Evolutionary conservation across 2,888 invertebrate species (phyloP), one percentile per base, ranked within the genome.

Genomic region (Ennomos fuscantarius): DNA sequence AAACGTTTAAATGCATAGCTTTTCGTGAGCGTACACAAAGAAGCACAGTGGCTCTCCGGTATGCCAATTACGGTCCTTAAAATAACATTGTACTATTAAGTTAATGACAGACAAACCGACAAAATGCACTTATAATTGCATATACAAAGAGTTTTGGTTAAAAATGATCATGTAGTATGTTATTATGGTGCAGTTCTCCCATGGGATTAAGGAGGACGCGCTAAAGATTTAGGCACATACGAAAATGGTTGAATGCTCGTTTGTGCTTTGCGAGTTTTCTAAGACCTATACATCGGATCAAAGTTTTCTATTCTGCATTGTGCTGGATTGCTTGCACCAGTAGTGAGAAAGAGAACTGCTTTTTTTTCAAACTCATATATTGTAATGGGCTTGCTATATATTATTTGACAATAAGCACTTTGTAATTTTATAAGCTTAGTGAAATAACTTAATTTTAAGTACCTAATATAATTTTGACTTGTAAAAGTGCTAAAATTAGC

Each of bases 1-100:
- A 89, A 84, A 87, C 90, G 89, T 89, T 92, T 91, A 92, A 92
- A 88, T 90, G 91, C 91, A 91, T 91, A 91, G 88, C 89, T 90
- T 89, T 91, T 85, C 86, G 89, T 87, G 87, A 87, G 86, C 76
- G 84, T 74, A 79, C 79, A 72, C 72, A 79, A 79, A 87, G 89
- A 90, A 86, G 81, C 75, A 78, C 84, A 77, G 79, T 82, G 81
- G 72, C 81, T 83, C 78, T 85, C 86, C 77, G 81, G 80, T 79
- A 85, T 86, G 80, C 81, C 86, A 84, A 91, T 92, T 92, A 91
- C 82, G 84, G 85, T 78, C 89, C 87, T 89, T 91, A 88, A 90
- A 91, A 92, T 92, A 92, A 91, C 92, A 91, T 92, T 89, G 87
- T 91, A 87, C 91, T 87, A 90, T 92, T 91, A 92, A 92, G 85